Evolutionary conservation across 1,140 invertebrate species (phyloP).

Genomic region (Aplysia californica): DNA sequence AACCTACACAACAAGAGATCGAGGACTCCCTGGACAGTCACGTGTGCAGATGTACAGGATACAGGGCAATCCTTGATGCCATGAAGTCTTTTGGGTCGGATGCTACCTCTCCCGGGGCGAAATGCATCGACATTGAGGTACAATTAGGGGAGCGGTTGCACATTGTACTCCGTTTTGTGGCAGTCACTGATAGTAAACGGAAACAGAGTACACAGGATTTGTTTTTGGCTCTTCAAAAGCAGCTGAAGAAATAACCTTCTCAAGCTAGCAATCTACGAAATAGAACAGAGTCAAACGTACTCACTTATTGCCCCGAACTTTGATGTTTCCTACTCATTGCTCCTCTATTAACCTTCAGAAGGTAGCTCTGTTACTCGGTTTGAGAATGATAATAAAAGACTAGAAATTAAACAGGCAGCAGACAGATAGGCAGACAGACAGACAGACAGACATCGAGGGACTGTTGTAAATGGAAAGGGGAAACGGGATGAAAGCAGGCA

Average conservation of each 20-base stretch:
- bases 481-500: background rate
- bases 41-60: constrained; percentile 57
- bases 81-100: constrained; percentile 57
- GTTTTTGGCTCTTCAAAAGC: background rate
- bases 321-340: too few relatives aligned
- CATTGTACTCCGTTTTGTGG: background rate
- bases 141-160: background rate
- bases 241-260: background rate
- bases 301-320: too few relatives aligned
- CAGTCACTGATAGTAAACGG: background rate
- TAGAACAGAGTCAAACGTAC: too few relatives aligned
- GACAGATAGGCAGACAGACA: background rate
- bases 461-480: background rate
- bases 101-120: constrained; percentile 39
- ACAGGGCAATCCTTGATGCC: constrained; percentile 58
- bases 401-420: constrained; percentile 5
- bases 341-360: background rate
- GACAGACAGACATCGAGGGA: background rate
- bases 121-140: constrained; percentile 33
- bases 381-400: constrained; percentile 45
- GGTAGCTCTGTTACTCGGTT: background rate
- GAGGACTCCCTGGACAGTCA: constrained; percentile 54
- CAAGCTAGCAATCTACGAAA: background rate
- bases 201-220: background rate
- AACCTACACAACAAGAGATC: constrained; percentile 38